Evolutionary conservation across 2,888 invertebrate genomes (phyloP).

Genomic region (Ornithoptera priamus): DNA sequence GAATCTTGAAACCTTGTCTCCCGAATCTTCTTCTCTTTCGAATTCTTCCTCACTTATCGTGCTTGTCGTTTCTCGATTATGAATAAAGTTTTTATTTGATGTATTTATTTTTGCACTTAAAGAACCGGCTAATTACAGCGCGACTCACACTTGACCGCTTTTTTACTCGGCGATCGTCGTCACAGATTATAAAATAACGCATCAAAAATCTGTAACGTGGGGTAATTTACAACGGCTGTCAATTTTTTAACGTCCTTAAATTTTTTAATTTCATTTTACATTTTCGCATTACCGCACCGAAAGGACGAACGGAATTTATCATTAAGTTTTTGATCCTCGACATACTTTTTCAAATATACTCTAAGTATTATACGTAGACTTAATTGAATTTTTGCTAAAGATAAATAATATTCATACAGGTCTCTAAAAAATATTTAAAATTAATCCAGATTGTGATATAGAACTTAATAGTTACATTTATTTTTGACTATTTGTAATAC

Average conservation of each 20-base stretch:
- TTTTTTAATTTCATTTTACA: conserved; percentile 23
- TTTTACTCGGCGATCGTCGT: conserved; percentile 23
- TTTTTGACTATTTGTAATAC: too few species aligned
- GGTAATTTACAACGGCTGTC: conserved; percentile 29
- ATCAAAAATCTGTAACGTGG: conserved; percentile 27
- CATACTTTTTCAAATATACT: background rate
- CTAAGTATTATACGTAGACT: too few species aligned
- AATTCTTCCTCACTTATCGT: too few species aligned
- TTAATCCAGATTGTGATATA: background rate
- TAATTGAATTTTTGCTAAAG: too few species aligned
- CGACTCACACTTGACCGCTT: conserved; percentile 20
- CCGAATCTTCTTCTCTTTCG: too few species aligned
- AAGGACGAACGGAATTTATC: conserved; percentile 22
- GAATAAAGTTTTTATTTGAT: too few species aligned
- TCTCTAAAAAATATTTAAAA: background rate
- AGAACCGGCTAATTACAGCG: conserved; percentile 6
- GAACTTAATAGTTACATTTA: too few species aligned
- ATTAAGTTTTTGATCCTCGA: conserved; percentile 7
- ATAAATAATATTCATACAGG: background rate
- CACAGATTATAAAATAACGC: conserved; percentile 27
- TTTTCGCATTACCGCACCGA: conserved; percentile 22
- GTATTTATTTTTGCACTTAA: background rate
- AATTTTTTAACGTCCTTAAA: conserved; percentile 23
- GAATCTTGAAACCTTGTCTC: too few species aligned
- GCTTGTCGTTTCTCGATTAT: too few species aligned